A percentile compares a stretch with the other conserved stretches of the same genome.
Evolutionary conservation across 1,140 invertebrate species (phyloP).

Genomic region (Chironomus tepperi): DNA sequence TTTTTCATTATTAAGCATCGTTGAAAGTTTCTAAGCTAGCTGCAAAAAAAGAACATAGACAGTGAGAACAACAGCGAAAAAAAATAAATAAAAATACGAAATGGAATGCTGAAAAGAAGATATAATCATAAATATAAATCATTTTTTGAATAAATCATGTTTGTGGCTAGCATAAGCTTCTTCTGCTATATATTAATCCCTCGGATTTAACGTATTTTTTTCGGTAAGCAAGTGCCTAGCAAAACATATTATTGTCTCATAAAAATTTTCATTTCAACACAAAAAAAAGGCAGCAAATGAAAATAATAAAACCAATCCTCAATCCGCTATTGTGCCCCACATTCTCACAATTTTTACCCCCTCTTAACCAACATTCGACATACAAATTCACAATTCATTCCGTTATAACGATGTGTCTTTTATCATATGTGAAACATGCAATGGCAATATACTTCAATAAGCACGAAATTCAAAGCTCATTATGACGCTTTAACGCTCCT

Average conservation of each 20-base stretch:
- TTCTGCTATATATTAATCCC: not conserved
- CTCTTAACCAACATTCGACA: too few relatives aligned
- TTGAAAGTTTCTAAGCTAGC: too few relatives aligned
- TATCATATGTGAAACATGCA: slow-evolving; percentile 8
- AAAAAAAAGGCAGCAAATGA: not conserved
- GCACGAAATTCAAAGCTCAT: slow-evolving; percentile 12
- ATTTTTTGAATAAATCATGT: slow-evolving; percentile 18
- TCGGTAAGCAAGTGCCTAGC: not conserved
- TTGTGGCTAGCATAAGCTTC: slow-evolving; percentile 10
- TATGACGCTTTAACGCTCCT: not conserved
- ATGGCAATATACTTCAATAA: not conserved
- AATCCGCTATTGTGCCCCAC: not conserved
- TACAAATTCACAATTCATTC: too few relatives aligned
- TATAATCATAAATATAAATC: slow-evolving; percentile 21
- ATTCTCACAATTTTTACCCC: too few relatives aligned
- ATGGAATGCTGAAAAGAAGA: not conserved
- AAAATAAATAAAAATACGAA: too few relatives aligned
- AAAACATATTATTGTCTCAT: not conserved
- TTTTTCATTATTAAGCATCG: not conserved
- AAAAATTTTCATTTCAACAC: not conserved
- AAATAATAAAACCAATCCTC: not conserved
- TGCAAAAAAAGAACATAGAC: too few relatives aligned
- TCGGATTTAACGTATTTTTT: not conserved
- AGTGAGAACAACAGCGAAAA: too few relatives aligned
- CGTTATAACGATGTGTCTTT: not conserved